Evolutionary conservation across 2,113 vertebrate species (phyloP), one percentile per base, ranked within the genome.

Genomic region (Illadopsis cleaveri): DNA sequence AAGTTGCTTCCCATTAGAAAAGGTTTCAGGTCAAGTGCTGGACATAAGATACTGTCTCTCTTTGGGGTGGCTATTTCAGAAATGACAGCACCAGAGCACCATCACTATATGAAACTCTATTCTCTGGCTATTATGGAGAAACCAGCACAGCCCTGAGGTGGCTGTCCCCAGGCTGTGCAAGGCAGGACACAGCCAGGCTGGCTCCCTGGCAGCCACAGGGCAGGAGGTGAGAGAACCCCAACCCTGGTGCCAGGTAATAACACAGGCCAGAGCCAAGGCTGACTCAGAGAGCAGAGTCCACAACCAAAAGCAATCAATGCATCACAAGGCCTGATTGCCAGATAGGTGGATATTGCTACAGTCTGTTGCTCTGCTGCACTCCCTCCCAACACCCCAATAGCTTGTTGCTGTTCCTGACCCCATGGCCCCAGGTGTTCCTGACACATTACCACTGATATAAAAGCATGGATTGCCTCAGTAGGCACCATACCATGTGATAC

Each of bases 121-220:
- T 47, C 62, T 57, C 77, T 50, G 33, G 37, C 7, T 25, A 50
- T 35, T 62, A 15, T 45, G 42, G 19, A 61, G 78, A 38, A n/a
- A 27, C 19, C 21, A 72, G 31, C 0, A 0, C 0, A 6, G 56
- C 0, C 3, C 40, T 12, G 31, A 73, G 11, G 16, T 27, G 44
- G 23, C 33, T 6, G 12, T 69, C 31, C 24, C 17, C 4, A 2
- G 33, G 48, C 28, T 13, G n/a, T 12, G 14, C 0, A 0, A 31
- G 25, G 48, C 38, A 81, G 68, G 38, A 45, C 38, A 30, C 12
- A 31, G 28, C 21, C 79, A 65, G 45, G 54, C 14, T 61, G 51
- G 56, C 37, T 71, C 38, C 45, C 27, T 38, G 72, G 61, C 66
- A 82, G 40, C 70, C 61, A 37, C 1, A 42, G 14, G 35, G 56